Evolutionary conservation across 2,113 vertebrate genomes (phyloP).

Genomic region (Etheostoma spectabile): DNA sequence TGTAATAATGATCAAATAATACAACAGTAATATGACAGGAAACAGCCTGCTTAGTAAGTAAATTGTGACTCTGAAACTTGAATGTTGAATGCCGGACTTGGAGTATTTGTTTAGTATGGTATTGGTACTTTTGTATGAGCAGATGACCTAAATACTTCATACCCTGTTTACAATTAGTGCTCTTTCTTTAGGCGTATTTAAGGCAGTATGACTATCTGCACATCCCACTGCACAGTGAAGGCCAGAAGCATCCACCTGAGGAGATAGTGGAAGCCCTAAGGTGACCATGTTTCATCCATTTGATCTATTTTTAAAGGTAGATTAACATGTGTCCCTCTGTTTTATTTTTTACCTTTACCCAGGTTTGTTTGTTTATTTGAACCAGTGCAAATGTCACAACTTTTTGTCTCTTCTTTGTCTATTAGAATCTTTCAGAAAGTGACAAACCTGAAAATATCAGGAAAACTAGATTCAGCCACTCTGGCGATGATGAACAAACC

Average conservation of each 20-base stretch:
- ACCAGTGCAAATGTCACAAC: too few species aligned
- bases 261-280: constrained; percentile 82
- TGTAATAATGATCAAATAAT: not conserved
- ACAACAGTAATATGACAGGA: not conserved
- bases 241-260: constrained; percentile 66
- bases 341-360: not conserved
- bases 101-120: not conserved
- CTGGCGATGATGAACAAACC: constrained; percentile 85
- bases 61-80: not conserved
- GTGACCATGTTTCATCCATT: constrained; percentile 61
- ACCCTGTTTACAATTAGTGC: not conserved
- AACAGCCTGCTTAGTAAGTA: too few species aligned
- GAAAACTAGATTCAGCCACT: constrained; percentile 80
- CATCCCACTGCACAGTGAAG: constrained; percentile 78
- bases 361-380: not conserved
- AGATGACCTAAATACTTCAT: not conserved
- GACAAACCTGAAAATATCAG: constrained; percentile 82
- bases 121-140: not conserved
- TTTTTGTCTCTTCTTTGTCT: not conserved
- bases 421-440: constrained; percentile 82
- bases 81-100: not conserved
- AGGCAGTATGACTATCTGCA: constrained; percentile 86
- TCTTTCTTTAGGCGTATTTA: constrained; percentile 78
- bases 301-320: not conserved
- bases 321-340: not conserved